These are phyloP conservation scores for Drosophila parabipectinata DNA, from an alignment of 1,140 invertebrate species.

Conservation along the genomic window DNA sequence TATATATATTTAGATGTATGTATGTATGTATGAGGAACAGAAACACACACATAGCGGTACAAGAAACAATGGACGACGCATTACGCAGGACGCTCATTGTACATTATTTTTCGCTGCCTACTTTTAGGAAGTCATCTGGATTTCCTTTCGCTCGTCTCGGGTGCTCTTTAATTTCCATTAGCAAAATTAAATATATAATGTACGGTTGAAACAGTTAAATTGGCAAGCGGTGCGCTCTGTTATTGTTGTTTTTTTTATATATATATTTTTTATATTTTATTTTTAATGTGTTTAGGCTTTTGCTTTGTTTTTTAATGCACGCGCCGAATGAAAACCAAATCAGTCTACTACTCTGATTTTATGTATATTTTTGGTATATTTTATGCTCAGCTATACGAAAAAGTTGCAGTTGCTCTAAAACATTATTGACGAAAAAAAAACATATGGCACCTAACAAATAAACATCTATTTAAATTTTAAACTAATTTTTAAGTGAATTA, in stretches of 20 bases:
- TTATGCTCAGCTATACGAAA: constrained; percentile 45
- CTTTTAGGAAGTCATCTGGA: constrained; percentile 10
- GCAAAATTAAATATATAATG: constrained; percentile 74
- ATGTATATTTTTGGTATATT: constrained; percentile 14
- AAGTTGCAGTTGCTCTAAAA: constrained; percentile 34
- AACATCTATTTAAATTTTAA: constrained; percentile 10
- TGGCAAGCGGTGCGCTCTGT: constrained; percentile 58
- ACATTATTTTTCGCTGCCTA: constrained; percentile 31
- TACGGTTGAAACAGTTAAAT: constrained; percentile 41
- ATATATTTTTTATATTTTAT: constrained; percentile 15
- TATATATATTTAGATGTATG: neutral
- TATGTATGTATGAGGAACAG: constrained; percentile 25
- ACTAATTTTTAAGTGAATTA: constrained; percentile 28
- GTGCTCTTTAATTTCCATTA: constrained; percentile 64
- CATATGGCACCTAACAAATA: constrained; percentile 24
- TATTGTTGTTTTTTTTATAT: constrained; percentile 10
- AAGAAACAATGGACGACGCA: constrained; percentile 26
- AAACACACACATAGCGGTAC: constrained; percentile 61
- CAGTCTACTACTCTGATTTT: constrained; percentile 58
- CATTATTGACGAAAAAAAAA: neutral
- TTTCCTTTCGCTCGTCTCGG: constrained; percentile 17
- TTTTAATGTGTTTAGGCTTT: constrained; percentile 54
- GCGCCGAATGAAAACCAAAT: constrained; percentile 84
- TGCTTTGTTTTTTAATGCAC: constrained; percentile 60
- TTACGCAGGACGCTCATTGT: constrained; percentile 34